phyloP scores from a whole-genome alignment of 1,140 invertebrate species.

The Euura saliciscinereae region DNA sequence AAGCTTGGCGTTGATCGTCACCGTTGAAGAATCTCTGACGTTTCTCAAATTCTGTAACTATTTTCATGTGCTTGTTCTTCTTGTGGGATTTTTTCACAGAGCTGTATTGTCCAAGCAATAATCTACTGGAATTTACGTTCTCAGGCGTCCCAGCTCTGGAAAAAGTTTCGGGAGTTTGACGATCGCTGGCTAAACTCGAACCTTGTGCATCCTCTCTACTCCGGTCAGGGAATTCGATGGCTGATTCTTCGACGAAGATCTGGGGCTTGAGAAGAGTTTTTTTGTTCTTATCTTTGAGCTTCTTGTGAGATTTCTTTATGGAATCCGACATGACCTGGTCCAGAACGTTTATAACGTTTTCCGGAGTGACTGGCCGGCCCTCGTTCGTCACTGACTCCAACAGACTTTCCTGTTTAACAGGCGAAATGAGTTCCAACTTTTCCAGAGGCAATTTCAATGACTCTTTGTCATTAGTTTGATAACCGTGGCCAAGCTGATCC shows the following conservation, averaged over 20 bases:
- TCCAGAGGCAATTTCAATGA: neutral
- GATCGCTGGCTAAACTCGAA: neutral
- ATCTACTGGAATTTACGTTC: slow-evolving; percentile 47
- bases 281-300: slow-evolving; percentile 45
- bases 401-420: neutral
- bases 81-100: slow-evolving; percentile 53
- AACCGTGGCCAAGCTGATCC: slow-evolving; percentile 7
- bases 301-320: slow-evolving; percentile 52
- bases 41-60: slow-evolving; percentile 34
- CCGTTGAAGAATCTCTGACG: slow-evolving; percentile 32
- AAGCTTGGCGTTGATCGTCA: neutral
- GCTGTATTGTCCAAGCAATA: slow-evolving; percentile 43
- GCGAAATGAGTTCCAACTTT: neutral
- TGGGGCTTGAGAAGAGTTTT: slow-evolving; percentile 33
- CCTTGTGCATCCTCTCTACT: slow-evolving; percentile 9
- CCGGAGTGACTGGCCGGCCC: slow-evolving; percentile 35
- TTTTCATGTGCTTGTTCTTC: slow-evolving; percentile 49
- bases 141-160: slow-evolving; percentile 42
- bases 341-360: slow-evolving; percentile 41
- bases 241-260: slow-evolving; percentile 20
- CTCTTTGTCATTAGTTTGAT: neutral
- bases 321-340: slow-evolving; percentile 40
- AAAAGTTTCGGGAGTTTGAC: slow-evolving; percentile 24
- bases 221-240: slow-evolving; percentile 20
- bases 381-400: neutral